Base-by-base conservation (phyloP, 2,797 vertebrate genomes). In the Gallirallus australis region DNA sequence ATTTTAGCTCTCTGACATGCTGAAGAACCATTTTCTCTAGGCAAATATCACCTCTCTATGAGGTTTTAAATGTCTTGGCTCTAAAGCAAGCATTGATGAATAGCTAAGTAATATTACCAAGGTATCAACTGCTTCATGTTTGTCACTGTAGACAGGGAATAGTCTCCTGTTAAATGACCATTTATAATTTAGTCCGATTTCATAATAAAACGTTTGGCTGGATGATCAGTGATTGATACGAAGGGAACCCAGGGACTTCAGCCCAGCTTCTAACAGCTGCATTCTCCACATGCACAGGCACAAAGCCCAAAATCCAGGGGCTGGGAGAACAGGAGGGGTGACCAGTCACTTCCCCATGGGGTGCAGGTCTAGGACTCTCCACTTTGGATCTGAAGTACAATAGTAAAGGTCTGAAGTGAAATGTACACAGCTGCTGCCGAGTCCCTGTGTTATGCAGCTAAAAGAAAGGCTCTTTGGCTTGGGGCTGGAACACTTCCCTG, bases 231-330 rank as follows among this genome's bases (percentile, higher is more conserved):
- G 70, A 31, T 19, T n/a, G 45, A 50, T n/a, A 27, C 35, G 82
- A 60, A 54, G 25, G 72, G 30, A 81, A 39, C 42, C 39, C 42
- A 30, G 64, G 21, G 54, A 40, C 31, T 42, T 8, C 2, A 1
- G 42, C 39, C 40, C 82, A 54, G 31, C 18, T 87, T 45, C 68
- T 15, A 6, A 25, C 15, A 28, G 37, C 82, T 59, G 65, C 4
- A 1, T 33, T 56, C 30, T 39, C 53, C 73, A 12, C 7, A 1
- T 3, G 24, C 0, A 0, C 28, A 56, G 27, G 24, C 40, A 7
- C 1, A 3, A 40, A 45, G 69, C 9, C 42, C 0, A 2, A 48
- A 69, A 83, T 15, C 15, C 54, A 89, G 45, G 72, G 56, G 15
- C 54, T 11, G 21, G n/a, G 59, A 65, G 30, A 31, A 47, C 63